A percentile compares a stretch with the other conserved stretches of the same genome.
phyloP scores from a whole-genome alignment of 2,113 vertebrate genomes.

The Rissa tridactyla region DNA sequence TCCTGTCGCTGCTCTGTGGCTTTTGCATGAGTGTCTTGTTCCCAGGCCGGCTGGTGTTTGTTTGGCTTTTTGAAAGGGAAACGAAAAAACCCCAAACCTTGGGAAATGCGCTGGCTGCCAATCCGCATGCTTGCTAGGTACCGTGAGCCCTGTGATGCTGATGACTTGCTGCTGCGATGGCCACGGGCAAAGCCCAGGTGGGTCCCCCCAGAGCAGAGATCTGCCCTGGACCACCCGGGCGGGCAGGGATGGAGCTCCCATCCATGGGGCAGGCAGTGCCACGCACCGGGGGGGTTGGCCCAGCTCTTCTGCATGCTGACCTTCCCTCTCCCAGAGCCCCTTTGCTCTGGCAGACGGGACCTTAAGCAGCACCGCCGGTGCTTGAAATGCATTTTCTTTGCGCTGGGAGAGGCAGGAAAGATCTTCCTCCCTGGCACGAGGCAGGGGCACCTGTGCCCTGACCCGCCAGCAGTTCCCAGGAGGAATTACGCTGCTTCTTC shows the following conservation, averaged over 20 bases:
- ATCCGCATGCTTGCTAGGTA: fast-evolving
- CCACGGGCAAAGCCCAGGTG: neutral
- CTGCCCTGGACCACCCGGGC: fast-evolving
- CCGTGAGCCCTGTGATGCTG: fast-evolving
- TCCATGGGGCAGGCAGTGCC: neutral
- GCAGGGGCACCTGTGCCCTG: neutral
- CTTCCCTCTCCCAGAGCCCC: neutral
- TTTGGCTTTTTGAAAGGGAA: neutral
- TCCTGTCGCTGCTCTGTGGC: neutral
- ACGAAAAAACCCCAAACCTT: neutral
- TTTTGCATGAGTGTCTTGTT: neutral
- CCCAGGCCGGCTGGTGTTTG: neutral
- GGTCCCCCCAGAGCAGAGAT: neutral
- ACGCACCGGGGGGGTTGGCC: fast-evolving
- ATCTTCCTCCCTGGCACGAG: neutral
- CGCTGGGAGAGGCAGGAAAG: neutral
- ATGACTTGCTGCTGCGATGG: neutral
- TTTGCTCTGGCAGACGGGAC: neutral
- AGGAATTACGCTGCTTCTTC: neutral
- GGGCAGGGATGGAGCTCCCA: neutral
- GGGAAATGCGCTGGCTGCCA: neutral
- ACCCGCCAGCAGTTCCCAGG: neutral
- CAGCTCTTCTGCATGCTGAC: neutral
- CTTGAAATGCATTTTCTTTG: neutral
- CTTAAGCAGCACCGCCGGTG: neutral